Evolutionary conservation across 2,797 vertebrate species (phyloP), one percentile per base, ranked within the genome.

Genomic region (Rhodeus uyekii): DNA sequence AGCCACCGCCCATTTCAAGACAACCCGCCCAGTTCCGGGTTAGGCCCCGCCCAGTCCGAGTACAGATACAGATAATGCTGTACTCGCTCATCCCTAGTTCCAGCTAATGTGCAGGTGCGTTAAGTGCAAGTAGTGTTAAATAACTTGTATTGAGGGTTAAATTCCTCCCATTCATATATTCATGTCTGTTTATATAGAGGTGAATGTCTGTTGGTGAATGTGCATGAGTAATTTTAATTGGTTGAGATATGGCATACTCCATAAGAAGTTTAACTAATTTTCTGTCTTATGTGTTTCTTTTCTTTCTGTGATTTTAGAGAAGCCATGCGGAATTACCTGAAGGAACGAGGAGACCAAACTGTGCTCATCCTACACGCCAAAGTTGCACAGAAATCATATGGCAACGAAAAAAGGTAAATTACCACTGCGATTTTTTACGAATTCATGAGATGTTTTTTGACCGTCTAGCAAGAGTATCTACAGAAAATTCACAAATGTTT

Each of bases 311-410:
- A 50, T 63, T 75, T 64, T 92, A 99, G 98, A 95, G 98, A 99
- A 97, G 98, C 97, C 81, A 99, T 99, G 98, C 92, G 98, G 87
- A 99, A 98, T 93, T 99, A 99, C 91, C 94, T 99, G 89, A 99
- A 98, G 93, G 98, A 99, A 91, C 93, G 98, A 92, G 98, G 97
- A 24, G 98, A 99, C 96, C 98, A 99, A 92, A 99, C 97, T 42
- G 97, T 99, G 86, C 96, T 99, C 91, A 99, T 99, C 92, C 96
- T 99, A 89, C 98, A 99, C 5, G 98, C 98, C 1, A 99, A 99
- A 93, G 98, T 99, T 93, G 98, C 98, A 89, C 98, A 99, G 93
- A 99, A 99, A 90, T 99, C 97, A 0, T 99, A 99, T 5, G 98
- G 98, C 89, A 99, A 99, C 91, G 97, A 99, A 87, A 99, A 99